Evolutionary conservation across 2,797 vertebrate species (phyloP).

Genomic region (Gadopsis marmoratus): DNA sequence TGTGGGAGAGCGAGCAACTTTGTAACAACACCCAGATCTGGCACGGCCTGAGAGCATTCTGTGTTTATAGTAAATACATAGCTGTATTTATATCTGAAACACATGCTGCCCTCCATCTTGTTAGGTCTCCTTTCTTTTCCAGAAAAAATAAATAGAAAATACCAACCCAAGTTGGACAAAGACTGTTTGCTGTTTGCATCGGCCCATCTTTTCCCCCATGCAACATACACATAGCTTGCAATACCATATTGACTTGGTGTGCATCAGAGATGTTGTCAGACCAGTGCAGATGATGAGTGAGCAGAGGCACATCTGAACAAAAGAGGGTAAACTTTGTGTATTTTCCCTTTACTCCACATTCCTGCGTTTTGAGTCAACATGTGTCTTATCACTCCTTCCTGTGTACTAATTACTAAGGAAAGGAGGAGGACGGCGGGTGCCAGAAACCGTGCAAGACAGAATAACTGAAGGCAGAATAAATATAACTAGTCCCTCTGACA

Average conservation of each 20-base stretch:
- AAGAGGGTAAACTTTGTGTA: constrained; percentile 12
- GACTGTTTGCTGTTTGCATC: constrained; percentile 37
- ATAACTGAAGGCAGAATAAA: constrained; percentile 15
- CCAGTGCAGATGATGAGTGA: background rate
- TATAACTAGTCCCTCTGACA: background rate
- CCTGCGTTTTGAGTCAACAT: constrained; percentile 73
- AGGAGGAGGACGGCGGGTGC: constrained; percentile 38
- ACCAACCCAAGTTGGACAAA: constrained; percentile 35
- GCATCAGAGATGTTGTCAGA: background rate
- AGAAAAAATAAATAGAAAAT: constrained; percentile 28
- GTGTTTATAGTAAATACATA: constrained; percentile 80
- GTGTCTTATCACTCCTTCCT: constrained; percentile 79
- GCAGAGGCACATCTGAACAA: constrained; percentile 13
- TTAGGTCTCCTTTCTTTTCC: constrained; percentile 42
- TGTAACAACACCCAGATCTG: constrained; percentile 48
- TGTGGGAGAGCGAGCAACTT: background rate
- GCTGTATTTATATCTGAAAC: constrained; percentile 77
- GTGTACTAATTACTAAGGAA: constrained; percentile 67
- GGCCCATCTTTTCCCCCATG: constrained; percentile 26
- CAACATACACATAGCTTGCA: background rate
- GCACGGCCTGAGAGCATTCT: constrained; percentile 34
- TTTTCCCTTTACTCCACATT: constrained; percentile 65
- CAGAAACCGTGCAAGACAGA: constrained; percentile 28
- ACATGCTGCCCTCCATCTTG: constrained; percentile 58
- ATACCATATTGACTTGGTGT: background rate